Conservation (phyloP, 2,113 vertebrate genomes). For the Lucifuga dentata region DNA sequence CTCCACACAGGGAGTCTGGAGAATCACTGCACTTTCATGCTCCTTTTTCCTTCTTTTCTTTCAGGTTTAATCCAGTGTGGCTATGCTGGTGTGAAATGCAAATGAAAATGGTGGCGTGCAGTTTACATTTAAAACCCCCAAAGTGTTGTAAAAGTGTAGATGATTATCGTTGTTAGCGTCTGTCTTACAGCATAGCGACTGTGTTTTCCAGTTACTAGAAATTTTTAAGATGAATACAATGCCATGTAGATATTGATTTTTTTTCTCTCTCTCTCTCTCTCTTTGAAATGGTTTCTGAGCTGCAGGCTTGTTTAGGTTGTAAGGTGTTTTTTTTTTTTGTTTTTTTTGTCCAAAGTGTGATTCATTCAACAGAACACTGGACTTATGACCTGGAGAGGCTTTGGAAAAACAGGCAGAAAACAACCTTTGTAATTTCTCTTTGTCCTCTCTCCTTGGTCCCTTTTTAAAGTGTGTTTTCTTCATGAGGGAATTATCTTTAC, state of each 20-base stretch:
- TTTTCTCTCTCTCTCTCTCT: too few relatives aligned
- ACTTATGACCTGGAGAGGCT: constrained; percentile 39
- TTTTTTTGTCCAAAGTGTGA: constrained; percentile 32
- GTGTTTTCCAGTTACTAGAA: constrained; percentile 20
- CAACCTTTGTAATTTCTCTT: not conserved
- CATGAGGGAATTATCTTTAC: constrained; percentile 42
- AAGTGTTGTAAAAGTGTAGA: constrained; percentile 14
- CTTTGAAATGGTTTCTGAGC: not conserved
- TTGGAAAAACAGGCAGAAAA: constrained; percentile 11
- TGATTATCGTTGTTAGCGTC: constrained; percentile 23
- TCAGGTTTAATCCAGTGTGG: constrained; percentile 33
- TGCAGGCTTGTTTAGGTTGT: constrained; percentile 7
- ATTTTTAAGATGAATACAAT: constrained; percentile 11
- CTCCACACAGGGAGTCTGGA: constrained; percentile 25
- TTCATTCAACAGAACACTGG: constrained; percentile 30
- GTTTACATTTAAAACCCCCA: constrained; percentile 32
- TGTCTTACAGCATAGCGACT: constrained; percentile 15
- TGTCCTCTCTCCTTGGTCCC: constrained; percentile 23
- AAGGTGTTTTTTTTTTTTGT: constrained; percentile 7
- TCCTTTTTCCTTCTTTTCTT: constrained; percentile 16
- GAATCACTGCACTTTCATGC: constrained; percentile 3
- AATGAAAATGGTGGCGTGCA: constrained; percentile 9
- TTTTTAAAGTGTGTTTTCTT: constrained; percentile 52
- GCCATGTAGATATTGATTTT: constrained; percentile 13
- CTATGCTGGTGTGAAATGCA: constrained; percentile 26